Evolutionary conservation across 2,113 vertebrate species (phyloP).

Genomic region (Myrmophylax atrothorax): DNA sequence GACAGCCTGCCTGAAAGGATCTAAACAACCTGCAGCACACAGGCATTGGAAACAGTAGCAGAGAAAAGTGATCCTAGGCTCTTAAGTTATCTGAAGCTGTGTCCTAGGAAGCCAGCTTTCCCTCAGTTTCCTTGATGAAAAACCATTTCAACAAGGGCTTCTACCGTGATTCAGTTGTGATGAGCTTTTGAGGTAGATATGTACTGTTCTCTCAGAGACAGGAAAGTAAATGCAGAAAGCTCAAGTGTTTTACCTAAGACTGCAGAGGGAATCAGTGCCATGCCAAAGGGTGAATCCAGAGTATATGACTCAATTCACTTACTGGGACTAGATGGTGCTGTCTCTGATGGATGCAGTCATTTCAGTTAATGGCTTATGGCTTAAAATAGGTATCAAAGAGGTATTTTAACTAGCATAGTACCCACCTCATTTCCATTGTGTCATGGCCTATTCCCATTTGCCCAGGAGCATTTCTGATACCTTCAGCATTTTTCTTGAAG

Average conservation of each 20-base stretch:
- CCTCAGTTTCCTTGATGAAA: background rate
- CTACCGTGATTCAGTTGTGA: background rate
- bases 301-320: background rate
- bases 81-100: background rate
- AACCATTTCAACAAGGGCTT: background rate
- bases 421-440: background rate
- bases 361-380: background rate
- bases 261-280: background rate
- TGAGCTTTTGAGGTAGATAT: background rate
- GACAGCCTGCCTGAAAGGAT: constrained; percentile 16
- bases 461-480: background rate
- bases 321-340: background rate
- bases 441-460: background rate
- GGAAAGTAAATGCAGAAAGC: background rate
- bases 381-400: background rate
- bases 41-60: background rate
- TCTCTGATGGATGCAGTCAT: background rate
- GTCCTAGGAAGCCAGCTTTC: background rate
- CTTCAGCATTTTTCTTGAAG: background rate
- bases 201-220: background rate
- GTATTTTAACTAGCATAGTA: background rate
- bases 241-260: background rate
- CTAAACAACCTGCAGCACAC: background rate
- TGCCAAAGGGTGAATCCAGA: background rate
- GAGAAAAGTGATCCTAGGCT: background rate